These are phyloP conservation scores for Nemurella pictetii DNA, from an alignment of 2,888 invertebrate genomes.

Conservation along the genomic window DNA sequence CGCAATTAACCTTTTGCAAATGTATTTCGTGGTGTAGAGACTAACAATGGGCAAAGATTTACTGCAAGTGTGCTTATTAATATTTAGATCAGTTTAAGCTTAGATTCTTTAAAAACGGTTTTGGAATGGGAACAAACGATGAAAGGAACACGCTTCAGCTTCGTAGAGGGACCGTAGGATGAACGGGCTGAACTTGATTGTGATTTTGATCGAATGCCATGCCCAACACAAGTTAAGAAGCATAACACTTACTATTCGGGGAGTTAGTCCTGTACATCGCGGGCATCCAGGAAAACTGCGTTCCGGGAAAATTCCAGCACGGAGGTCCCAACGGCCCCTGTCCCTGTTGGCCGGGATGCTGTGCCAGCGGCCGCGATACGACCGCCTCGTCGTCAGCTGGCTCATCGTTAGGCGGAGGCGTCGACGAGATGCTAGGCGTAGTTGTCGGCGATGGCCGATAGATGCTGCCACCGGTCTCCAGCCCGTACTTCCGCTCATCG, in stretches of 20 bases:
- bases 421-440: conserved; percentile 44
- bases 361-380: conserved; percentile 52
- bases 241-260: conserved; percentile 60
- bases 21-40: no score
- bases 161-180: no score
- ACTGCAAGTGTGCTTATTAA: no score
- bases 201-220: no score
- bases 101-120: no score
- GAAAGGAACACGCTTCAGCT: no score
- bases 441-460: conserved; percentile 58
- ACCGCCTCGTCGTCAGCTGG: conserved; percentile 31
- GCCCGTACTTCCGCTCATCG: conserved; percentile 44
- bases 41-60: no score
- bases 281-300: conserved; percentile 67
- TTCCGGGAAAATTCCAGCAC: conserved; percentile 49
- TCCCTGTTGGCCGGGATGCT: conserved; percentile 50
- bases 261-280: conserved; percentile 59
- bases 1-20: no score
- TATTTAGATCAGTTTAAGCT: no score
- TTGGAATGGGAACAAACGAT: no score
- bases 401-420: conserved; percentile 53
- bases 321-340: conserved; percentile 44
- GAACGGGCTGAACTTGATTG: no score
- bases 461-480: conserved; percentile 19
- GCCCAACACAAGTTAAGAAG: no score